phyloP scores from a whole-genome alignment of 2,113 vertebrate species.

The Lonchura striata region DNA sequence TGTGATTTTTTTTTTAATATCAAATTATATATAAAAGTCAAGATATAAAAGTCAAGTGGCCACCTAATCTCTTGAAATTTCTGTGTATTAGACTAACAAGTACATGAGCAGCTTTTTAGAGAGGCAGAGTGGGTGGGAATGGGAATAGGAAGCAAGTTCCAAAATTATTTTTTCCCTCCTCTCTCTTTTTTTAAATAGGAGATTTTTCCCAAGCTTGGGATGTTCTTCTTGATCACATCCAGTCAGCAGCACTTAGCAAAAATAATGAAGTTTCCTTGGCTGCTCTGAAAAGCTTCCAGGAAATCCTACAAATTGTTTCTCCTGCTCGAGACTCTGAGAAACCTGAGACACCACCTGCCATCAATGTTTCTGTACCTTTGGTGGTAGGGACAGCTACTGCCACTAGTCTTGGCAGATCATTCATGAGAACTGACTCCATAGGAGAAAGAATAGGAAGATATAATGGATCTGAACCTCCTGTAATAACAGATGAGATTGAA shows the following conservation, averaged over 20 bases:
- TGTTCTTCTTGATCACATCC: constrained; percentile 96
- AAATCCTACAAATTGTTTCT: constrained; percentile 96
- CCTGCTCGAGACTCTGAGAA: constrained; percentile 88
- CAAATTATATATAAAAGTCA: background rate
- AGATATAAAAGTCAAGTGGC: background rate
- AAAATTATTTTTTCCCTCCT: background rate
- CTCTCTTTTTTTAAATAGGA: constrained; percentile 70
- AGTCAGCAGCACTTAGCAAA: constrained; percentile 97
- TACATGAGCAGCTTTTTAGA: background rate
- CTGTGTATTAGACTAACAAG: background rate
- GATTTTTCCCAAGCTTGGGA: constrained; percentile 98
- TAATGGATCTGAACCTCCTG: constrained; percentile 72
- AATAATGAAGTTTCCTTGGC: constrained; percentile 98
- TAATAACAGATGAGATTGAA: constrained; percentile 88
- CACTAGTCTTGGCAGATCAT: constrained; percentile 83
- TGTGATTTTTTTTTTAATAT: background rate
- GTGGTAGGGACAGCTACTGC: constrained; percentile 85
- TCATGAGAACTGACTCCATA: constrained; percentile 89
- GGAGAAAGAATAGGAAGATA: constrained; percentile 87
- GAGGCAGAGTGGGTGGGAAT: background rate
- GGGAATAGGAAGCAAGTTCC: background rate
- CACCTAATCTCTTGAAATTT: background rate
- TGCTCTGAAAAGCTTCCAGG: constrained; percentile 97
- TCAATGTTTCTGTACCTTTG: constrained; percentile 84
- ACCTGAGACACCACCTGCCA: constrained; percentile 80